These are phyloP conservation scores for Pterocles burchelli DNA, from an alignment of 2,113 vertebrate genomes.

Conservation along the genomic window DNA sequence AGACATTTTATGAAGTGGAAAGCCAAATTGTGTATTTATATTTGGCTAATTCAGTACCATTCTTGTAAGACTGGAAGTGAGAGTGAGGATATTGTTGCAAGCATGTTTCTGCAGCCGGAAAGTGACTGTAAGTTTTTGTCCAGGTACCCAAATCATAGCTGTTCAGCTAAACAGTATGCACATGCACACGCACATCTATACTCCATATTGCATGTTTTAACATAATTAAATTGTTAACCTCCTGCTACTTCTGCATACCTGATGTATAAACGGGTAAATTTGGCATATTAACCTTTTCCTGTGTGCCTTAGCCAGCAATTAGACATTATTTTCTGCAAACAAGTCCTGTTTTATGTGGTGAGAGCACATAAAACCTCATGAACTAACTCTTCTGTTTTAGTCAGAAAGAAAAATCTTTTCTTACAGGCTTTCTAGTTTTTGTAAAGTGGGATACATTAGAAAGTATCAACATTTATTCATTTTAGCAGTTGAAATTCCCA, in stretches of 20 bases:
- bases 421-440: neutral
- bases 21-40: neutral
- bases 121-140: neutral
- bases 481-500: neutral
- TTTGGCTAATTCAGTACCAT: neutral
- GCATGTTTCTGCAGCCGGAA: neutral
- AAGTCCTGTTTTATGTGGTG: neutral
- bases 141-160: neutral
- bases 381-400: neutral
- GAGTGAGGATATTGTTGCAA: neutral
- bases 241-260: neutral
- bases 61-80: neutral
- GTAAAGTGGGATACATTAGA: neutral
- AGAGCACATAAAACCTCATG: neutral
- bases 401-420: neutral
- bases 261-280: neutral
- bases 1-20: neutral
- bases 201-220: neutral
- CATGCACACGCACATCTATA: fast-evolving
- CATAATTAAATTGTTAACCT: neutral
- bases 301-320: neutral
- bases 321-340: neutral
- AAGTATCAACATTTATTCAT: neutral
- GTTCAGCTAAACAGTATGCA: neutral
- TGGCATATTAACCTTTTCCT: neutral